A percentile compares a stretch with the other conserved stretches of the same genome.
These are phyloP conservation scores for Benthosema pterotum DNA, from an alignment of 2,797 vertebrate genomes.

Conservation along the genomic window DNA sequence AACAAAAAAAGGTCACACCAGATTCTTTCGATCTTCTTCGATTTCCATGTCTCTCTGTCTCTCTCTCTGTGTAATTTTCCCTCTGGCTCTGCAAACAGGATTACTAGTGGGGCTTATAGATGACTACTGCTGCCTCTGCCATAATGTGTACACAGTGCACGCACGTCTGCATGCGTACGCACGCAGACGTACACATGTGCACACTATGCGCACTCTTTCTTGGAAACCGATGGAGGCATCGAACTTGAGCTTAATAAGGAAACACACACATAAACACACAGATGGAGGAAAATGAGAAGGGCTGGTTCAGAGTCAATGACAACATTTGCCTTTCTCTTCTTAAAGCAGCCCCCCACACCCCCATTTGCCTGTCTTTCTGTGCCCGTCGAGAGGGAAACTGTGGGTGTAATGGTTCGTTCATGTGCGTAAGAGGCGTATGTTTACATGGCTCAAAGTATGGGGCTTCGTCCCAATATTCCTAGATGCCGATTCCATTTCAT, in stretches of 20 bases:
- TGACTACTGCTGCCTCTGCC: slow-evolving; percentile 11
- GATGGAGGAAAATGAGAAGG: slow-evolving; percentile 38
- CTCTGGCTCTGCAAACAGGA: slow-evolving; percentile 39
- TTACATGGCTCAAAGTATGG: slow-evolving; percentile 55
- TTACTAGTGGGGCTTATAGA: slow-evolving; percentile 40
- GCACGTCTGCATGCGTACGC: background rate
- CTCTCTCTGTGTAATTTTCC: slow-evolving; percentile 26
- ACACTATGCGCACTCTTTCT: slow-evolving; percentile 34
- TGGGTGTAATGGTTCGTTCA: slow-evolving; percentile 65
- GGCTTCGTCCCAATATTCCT: slow-evolving; percentile 53
- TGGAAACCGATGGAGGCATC: slow-evolving; percentile 39
- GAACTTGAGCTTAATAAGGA: slow-evolving; percentile 48
- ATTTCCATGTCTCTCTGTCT: background rate
- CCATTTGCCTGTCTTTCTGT: slow-evolving; percentile 39
- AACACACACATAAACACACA: slow-evolving; percentile 33
- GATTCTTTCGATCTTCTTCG: too few species aligned
- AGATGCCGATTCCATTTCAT: slow-evolving; percentile 54
- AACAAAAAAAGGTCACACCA: slow-evolving; percentile 41
- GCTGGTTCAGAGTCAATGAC: slow-evolving; percentile 58
- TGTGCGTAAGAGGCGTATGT: slow-evolving; percentile 63
- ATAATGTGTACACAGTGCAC: slow-evolving; percentile 1
- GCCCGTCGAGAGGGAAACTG: slow-evolving; percentile 54
- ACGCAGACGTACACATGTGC: slow-evolving; percentile 14
- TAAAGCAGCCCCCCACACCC: slow-evolving; percentile 15
- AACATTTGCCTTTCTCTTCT: slow-evolving; percentile 58